Conservation (phyloP, 2,888 invertebrate species). For the Hirtodrosophila trivittata region DNA sequence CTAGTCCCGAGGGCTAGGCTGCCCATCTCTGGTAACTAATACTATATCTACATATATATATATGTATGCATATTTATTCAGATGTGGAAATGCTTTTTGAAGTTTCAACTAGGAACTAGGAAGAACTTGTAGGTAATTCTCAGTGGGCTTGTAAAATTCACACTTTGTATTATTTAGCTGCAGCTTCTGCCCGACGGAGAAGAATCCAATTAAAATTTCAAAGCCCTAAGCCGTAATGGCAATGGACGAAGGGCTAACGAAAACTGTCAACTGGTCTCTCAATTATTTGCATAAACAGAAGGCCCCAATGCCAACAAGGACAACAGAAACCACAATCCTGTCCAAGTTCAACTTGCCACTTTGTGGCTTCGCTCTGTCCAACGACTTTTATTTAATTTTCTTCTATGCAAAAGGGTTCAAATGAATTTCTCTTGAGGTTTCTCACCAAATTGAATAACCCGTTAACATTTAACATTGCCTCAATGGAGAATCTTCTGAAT, state of each 20-base stretch:
- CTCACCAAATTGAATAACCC: conserved; percentile 12
- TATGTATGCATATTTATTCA: conserved; percentile 6
- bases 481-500: background rate
- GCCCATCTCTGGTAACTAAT: conserved; percentile 23
- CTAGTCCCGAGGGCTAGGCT: too few species aligned
- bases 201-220: conserved; percentile 59
- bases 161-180: conserved; percentile 17
- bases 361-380: conserved; percentile 26
- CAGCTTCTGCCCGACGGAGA: conserved; percentile 9
- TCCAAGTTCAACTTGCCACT: conserved; percentile 15
- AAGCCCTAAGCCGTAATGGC: conserved; percentile 29
- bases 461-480: background rate
- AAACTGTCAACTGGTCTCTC: conserved; percentile 46
- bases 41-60: conserved; percentile 45
- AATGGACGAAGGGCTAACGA: conserved; percentile 29
- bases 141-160: conserved; percentile 45
- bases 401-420: conserved; percentile 20
- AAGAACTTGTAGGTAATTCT: conserved; percentile 32
- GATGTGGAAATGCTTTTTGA: conserved; percentile 55
- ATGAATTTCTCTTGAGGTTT: conserved; percentile 45
- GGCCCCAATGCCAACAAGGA: conserved; percentile 4
- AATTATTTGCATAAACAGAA: conserved; percentile 59
- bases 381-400: conserved; percentile 33
- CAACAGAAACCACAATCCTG: conserved; percentile 8
- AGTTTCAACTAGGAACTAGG: too few species aligned